These are phyloP conservation scores for Papilio xuthus DNA, from an alignment of 1,140 invertebrate genomes.

Conservation along the genomic window DNA sequence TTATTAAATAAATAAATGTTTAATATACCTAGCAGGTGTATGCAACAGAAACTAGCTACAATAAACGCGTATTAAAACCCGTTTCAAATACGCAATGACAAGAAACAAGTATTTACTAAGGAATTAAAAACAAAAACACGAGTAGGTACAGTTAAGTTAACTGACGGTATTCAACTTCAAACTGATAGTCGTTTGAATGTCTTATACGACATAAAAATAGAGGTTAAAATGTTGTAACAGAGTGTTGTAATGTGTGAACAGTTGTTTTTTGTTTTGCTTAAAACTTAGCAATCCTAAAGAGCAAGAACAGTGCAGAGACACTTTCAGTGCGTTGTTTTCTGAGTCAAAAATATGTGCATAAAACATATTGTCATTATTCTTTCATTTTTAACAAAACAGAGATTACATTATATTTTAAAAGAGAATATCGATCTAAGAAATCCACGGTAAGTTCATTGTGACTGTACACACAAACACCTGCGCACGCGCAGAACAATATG, in stretches of 20 bases:
- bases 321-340: too few species aligned
- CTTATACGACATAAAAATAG: not conserved
- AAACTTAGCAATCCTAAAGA: too few species aligned
- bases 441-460: too few species aligned
- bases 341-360: too few species aligned
- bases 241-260: too few species aligned
- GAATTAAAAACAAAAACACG: constrained; percentile 12
- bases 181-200: too few species aligned
- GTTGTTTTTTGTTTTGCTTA: too few species aligned
- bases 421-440: not conserved
- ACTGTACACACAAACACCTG: constrained; percentile 17
- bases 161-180: not conserved
- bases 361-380: too few species aligned
- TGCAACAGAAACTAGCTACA: not conserved
- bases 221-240: not conserved
- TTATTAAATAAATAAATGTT: not conserved
- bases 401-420: too few species aligned
- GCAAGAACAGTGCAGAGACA: too few species aligned
- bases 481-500: constrained; percentile 27
- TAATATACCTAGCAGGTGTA: not conserved
- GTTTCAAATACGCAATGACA: not conserved
- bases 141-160: not conserved
- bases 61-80: not conserved
- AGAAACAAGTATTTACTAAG: not conserved
- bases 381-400: too few species aligned